Base-by-base conservation (phyloP, 2,888 invertebrate species). In the Lasioglossum marginatum region DNA sequence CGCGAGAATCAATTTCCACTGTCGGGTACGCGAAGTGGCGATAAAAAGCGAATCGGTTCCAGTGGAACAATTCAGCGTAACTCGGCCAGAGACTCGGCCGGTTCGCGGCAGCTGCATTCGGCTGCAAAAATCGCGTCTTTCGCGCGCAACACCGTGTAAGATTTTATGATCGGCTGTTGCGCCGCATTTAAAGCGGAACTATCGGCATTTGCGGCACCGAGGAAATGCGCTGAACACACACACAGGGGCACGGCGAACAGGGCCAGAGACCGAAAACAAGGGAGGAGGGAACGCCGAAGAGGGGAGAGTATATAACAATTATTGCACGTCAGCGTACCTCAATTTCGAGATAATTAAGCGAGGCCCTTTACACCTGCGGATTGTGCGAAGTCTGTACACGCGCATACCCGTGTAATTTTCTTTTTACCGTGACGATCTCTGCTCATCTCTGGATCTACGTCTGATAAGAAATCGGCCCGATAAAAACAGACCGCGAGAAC, bases 251-350 rank as follows among this genome's bases (percentile, higher is more conserved):
- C 8, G 73, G 31, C 23, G 34, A 34, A 34, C 8, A 23, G 37
- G 34, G 48, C 14, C 43, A 45, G 48, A 57, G 37, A 68, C 52
- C 43, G 83, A 83, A 77, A 84, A 68, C 6, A 77, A 63, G 52
- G 76, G 73, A 48, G 52, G 74, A 57, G 86, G 88, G 34, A 10
- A 34, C 72, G 45, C 72, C 79, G 77, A 81, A 81, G 83, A 81
- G 85, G 66, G 66, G 87, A 82, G 73, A 80, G 82, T 88, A 87
- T 82, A 84, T 82, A 87, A 93, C 91, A 92, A 93, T 94, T 93
- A 93, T 92, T 93, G 94, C 93, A 93, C 92, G 94, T 94, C 94
- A 93, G 93, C 92, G 90, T 92, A 79, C 90, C 92, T 93, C 92
- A 92, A 93, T 93, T 93, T 93, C 88, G 79, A 87, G 90, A 92